Percentiles rank a stretch among this genome's conserved stretches.
These are phyloP conservation scores for Salmo trutta DNA, from an alignment of 2,797 vertebrate genomes.

Conservation along the genomic window DNA sequence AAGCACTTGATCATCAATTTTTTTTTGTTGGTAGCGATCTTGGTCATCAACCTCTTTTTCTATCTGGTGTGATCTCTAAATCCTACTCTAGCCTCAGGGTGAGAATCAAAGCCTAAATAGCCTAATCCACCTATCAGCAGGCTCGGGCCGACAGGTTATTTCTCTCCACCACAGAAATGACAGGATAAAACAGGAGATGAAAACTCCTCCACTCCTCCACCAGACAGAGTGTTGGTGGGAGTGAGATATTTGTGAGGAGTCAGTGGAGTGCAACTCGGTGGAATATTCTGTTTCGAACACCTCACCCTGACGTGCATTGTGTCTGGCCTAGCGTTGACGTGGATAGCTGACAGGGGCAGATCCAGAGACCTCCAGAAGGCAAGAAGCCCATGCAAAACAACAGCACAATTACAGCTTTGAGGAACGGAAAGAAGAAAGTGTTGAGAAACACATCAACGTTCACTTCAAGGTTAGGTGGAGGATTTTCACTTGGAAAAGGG, in stretches of 20 bases:
- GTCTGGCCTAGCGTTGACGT: conserved; percentile 42
- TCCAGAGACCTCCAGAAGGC: conserved; percentile 45
- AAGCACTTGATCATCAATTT: neutral
- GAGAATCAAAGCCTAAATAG: conserved; percentile 33
- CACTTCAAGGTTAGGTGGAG: conserved; percentile 41
- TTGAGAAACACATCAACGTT: conserved; percentile 51
- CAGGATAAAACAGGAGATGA: conserved; percentile 33
- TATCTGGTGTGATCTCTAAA: conserved; percentile 14
- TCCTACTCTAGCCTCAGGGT: conserved; percentile 14
- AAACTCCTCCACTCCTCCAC: conserved; percentile 2
- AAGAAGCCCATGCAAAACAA: conserved; percentile 48
- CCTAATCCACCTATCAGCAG: conserved; percentile 31
- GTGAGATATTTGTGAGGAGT: conserved; percentile 34
- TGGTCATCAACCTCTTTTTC: conserved; percentile 23
- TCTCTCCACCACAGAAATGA: conserved; percentile 21
- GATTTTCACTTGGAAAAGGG: neutral
- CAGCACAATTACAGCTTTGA: conserved; percentile 61
- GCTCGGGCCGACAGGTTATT: conserved; percentile 34
- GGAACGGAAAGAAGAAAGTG: conserved; percentile 42
- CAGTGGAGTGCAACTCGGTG: conserved; percentile 30
- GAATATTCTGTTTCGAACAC: conserved; percentile 18
- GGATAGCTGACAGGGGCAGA: conserved; percentile 29
- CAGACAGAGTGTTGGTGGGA: conserved; percentile 8
- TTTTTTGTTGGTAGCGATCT: neutral
- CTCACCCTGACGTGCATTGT: conserved; percentile 40